Base-by-base conservation (phyloP, 1,140 invertebrate genomes). In the Drosophila equinoxialis region DNA sequence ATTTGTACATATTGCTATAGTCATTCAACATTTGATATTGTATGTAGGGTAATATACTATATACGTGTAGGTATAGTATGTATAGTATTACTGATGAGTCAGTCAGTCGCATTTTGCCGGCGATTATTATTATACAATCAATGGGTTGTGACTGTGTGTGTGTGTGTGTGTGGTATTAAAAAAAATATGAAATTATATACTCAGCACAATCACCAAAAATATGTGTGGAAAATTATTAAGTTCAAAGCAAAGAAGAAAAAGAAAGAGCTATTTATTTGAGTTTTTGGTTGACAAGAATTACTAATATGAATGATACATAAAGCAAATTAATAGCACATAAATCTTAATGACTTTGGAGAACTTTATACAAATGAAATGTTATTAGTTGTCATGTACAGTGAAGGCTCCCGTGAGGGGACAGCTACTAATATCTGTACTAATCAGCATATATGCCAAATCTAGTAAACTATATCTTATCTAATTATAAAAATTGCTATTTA, bases 61-160 rank as follows among this genome's bases (percentile, higher is more conserved):
- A 74, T 73, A 71, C 33, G 17, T 17, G 1, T 17, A 17, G 17
- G 17, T 17, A 17, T 17, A 17, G 17, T 17, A 17, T 17, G 17
- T 68, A 37, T 55, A 39, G 37, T 39, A 13, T 68, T 39, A 41
- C 30, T 45, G 74, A 77, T 77, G 74, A 77, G 66, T 77, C 73
- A 77, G 66, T 77, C 73, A 77, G 66, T 77, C 74, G 77, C 74
- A 60, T 42, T 39, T 59, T 58, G 51, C 37, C 61, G 41, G n/a
- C 30, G 42, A 70, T 73, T 76, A 76, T 76, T 77, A 77, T 76
- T 77, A 77, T 77, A 77, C 74, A 77, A 77, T 77, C 73, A 35
- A n/a, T 20, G 33, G 10, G 57, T 8, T 10, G 14, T 10, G 2
- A 30, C 30, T 59, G 14, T 59, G 14, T 35, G 33, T 23, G 11